Evolutionary conservation across 2,113 vertebrate species (phyloP).

Genomic region (Barbus barbus): DNA sequence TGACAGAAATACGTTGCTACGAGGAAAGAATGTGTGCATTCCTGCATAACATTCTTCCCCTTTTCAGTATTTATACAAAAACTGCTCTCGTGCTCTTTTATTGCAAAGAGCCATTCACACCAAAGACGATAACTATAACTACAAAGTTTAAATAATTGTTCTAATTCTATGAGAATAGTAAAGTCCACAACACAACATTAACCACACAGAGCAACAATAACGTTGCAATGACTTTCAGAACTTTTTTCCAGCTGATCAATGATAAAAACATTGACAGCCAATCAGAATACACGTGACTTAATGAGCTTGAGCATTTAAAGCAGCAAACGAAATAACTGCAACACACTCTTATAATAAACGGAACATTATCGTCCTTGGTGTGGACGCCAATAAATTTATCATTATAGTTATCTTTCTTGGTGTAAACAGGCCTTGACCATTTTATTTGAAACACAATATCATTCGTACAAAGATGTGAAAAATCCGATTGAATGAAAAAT

Average conservation of each 20-base stretch:
- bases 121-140: not conserved
- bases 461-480: not conserved
- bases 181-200: not conserved
- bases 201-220: not conserved
- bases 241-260: not conserved
- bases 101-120: not conserved
- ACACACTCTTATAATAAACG: not conserved
- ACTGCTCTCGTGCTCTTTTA: not conserved
- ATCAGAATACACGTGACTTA: not conserved
- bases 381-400: not conserved
- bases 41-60: not conserved
- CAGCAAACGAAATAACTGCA: not conserved
- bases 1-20: not conserved
- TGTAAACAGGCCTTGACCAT: not conserved
- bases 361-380: not conserved
- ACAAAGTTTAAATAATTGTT: not conserved
- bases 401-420: not conserved
- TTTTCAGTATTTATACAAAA: not conserved
- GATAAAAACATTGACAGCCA: not conserved
- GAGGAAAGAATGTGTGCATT: not conserved
- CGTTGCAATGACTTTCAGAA: not conserved
- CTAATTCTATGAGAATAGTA: not conserved
- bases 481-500: not conserved
- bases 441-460: not conserved
- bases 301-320: not conserved